phyloP scores from a whole-genome alignment of 2,888 invertebrate genomes.

The Xestia sexstrigata region DNA sequence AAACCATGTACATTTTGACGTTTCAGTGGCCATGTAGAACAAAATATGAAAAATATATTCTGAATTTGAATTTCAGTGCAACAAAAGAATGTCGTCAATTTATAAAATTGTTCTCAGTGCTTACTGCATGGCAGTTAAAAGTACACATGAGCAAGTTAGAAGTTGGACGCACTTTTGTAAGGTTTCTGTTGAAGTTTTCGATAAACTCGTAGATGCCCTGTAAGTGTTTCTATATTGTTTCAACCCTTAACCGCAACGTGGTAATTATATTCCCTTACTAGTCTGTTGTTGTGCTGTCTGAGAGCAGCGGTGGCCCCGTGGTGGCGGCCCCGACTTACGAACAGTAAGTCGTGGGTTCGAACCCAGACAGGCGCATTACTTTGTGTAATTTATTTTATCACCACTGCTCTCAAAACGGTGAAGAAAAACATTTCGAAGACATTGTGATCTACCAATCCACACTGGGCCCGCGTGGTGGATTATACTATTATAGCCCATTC shows the following conservation, averaged over 20 bases:
- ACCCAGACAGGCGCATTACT: no score
- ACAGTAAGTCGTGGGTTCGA: no score
- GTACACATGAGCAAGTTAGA: neutral
- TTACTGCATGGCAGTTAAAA: neutral
- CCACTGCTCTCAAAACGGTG: no score
- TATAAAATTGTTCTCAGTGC: neutral
- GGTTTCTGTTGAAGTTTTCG: slow-evolving; percentile 15
- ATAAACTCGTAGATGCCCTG: neutral
- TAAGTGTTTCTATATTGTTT: slow-evolving; percentile 16
- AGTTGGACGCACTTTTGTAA: neutral
- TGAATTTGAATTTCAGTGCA: neutral
- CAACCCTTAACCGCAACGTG: neutral
- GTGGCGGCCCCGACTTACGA: no score
- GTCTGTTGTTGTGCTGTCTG: no score
- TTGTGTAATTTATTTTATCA: no score
- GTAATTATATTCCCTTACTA: neutral
- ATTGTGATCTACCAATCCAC: no score
- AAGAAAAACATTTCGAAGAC: no score
- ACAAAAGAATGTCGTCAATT: neutral
- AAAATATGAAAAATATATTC: neutral
- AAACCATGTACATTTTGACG: neutral
- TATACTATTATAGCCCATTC: no score
- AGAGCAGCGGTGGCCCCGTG: no score
- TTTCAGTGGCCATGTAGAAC: neutral
- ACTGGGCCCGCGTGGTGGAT: no score